Evolutionary conservation across 1,140 invertebrate species (phyloP).

Genomic region (Pseudomyrmex flavicornis): DNA sequence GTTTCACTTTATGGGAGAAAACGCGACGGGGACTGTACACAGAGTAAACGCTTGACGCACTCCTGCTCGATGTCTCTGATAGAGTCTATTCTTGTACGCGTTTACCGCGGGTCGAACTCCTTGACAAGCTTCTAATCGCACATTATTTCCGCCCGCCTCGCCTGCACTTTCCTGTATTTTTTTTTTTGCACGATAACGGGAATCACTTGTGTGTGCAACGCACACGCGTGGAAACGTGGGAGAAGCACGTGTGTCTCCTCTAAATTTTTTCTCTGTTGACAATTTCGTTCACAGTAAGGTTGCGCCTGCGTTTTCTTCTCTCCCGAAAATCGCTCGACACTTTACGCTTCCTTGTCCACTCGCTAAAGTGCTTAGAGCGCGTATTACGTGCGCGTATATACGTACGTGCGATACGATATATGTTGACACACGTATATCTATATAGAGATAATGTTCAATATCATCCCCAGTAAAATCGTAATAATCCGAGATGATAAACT

Average conservation of each 20-base stretch:
- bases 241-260: neutral
- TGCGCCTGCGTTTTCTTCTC: too few relatives aligned
- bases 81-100: conserved; percentile 34
- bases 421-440: neutral
- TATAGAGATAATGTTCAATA: neutral
- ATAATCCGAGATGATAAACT: neutral
- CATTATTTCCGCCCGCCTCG: neutral
- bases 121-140: neutral
- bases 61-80: conserved; percentile 4
- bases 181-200: conserved; percentile 9
- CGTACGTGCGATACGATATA: neutral
- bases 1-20: conserved; percentile 24
- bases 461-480: neutral
- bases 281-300: too few relatives aligned
- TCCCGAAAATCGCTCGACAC: too few relatives aligned
- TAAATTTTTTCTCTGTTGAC: too few relatives aligned
- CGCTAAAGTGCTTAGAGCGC: too few relatives aligned
- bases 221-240: neutral
- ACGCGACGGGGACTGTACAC: neutral
- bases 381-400: too few relatives aligned
- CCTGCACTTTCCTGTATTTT: conserved; percentile 10
- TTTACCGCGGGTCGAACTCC: neutral
- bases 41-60: conserved; percentile 18
- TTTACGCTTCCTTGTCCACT: too few relatives aligned
- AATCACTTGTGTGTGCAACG: conserved; percentile 7